A percentile compares a stretch with the other conserved stretches of the same genome.
Evolutionary conservation across 2,797 vertebrate genomes (phyloP).

Genomic region (Tragopan temminckii): DNA sequence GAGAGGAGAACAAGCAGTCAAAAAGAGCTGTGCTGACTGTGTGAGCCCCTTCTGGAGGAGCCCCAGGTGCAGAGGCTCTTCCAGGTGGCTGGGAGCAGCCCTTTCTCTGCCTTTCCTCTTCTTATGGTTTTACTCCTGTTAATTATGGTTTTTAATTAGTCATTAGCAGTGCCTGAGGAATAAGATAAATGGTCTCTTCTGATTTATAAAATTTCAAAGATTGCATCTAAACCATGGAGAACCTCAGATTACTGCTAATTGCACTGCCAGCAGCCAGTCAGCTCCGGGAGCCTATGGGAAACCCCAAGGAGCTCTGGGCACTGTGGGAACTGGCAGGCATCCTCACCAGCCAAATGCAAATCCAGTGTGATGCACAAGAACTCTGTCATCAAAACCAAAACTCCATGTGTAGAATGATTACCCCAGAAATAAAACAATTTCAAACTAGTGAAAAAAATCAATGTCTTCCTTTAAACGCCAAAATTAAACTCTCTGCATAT

Average conservation of each 20-base stretch:
- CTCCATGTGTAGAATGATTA: background rate
- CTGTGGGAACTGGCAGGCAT: background rate
- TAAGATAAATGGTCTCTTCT: background rate
- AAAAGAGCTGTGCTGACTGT: accelerated
- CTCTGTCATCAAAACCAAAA: background rate
- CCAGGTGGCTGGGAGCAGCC: background rate
- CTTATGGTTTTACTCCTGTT: background rate
- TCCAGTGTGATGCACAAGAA: background rate
- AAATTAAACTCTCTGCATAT: background rate
- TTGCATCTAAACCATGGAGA: background rate
- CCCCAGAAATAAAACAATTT: background rate
- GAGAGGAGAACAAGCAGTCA: background rate
- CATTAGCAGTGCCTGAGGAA: constrained; percentile 1
- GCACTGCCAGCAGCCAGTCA: background rate
- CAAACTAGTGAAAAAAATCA: background rate
- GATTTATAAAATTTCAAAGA: background rate
- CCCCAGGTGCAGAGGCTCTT: background rate
- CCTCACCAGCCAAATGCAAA: background rate
- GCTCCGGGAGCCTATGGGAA: background rate
- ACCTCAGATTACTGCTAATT: background rate
- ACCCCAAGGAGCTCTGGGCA: background rate
- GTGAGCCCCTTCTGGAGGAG: background rate
- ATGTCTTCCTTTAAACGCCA: background rate
- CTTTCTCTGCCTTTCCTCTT: background rate
- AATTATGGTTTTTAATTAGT: constrained; percentile 46